Conservation (phyloP, 2,113 vertebrate species). For the Fulica atra region DNA sequence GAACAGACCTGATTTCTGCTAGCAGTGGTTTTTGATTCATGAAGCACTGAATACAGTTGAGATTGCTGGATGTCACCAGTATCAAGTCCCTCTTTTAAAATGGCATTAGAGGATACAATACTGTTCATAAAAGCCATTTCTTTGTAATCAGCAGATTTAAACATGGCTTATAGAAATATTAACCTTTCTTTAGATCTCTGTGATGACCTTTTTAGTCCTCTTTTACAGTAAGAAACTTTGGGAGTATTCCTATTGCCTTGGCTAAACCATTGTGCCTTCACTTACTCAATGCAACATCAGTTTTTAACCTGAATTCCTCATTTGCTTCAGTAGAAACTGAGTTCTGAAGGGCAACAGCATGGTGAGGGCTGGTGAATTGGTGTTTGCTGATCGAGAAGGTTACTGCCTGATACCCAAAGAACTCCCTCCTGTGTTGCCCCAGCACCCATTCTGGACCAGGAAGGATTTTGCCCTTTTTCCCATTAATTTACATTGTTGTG, state of each 20-base stretch:
- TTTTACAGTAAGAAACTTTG: not conserved
- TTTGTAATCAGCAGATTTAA: slow-evolving; percentile 36
- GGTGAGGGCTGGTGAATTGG: not conserved
- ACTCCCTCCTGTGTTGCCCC: not conserved
- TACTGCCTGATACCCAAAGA: not conserved
- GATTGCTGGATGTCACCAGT: not conserved
- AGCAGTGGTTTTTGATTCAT: slow-evolving; percentile 12
- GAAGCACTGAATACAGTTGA: not conserved
- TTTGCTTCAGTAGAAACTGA: not conserved
- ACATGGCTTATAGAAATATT: not conserved
- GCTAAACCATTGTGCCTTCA: not conserved
- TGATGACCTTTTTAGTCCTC: not conserved
- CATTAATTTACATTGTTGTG: not conserved
- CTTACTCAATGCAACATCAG: not conserved
- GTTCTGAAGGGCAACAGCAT: not conserved
- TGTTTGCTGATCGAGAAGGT: not conserved
- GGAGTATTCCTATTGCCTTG: not conserved
- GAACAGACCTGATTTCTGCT: slow-evolving; percentile 29
- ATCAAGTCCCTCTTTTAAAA: slow-evolving; percentile 23
- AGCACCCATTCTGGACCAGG: not conserved
- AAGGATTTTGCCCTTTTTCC: not conserved
- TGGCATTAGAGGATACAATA: not conserved
- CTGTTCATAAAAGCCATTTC: slow-evolving; percentile 15
- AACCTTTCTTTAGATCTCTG: slow-evolving; percentile 1
- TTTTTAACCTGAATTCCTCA: not conserved